Evolutionary conservation across 2,113 vertebrate species (phyloP).

Genomic region (Rostratula benghalensis): DNA sequence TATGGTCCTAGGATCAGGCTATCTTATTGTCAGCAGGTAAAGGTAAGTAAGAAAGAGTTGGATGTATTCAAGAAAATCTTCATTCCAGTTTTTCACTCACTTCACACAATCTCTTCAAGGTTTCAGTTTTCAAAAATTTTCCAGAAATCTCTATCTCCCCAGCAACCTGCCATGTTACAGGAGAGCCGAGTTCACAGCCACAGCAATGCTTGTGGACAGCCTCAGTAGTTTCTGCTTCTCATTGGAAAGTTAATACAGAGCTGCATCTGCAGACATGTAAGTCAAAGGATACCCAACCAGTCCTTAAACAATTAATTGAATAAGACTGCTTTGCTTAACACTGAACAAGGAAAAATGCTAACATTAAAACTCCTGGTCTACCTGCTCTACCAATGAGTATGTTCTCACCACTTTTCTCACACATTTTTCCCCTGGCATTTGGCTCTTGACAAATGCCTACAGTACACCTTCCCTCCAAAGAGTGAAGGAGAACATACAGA

Average conservation of each 20-base stretch:
- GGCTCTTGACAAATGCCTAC: neutral
- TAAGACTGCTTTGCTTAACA: neutral
- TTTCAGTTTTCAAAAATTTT: neutral
- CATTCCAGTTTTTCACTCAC: neutral
- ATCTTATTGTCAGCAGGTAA: neutral
- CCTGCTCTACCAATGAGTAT: neutral
- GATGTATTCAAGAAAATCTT: neutral
- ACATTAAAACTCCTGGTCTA: neutral
- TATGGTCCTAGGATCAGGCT: neutral
- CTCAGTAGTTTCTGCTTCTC: neutral
- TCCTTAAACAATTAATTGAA: neutral
- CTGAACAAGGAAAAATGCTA: neutral
- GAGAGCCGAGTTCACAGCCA: neutral
- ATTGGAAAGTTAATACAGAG: neutral
- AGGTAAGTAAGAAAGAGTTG: neutral
- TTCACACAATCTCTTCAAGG: neutral
- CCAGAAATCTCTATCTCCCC: neutral
- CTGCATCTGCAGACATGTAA: neutral
- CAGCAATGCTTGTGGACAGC: accelerated
- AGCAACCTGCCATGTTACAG: neutral
- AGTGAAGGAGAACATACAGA: neutral
- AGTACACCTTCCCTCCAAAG: neutral
- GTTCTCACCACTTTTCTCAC: neutral
- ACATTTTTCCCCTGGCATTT: neutral
- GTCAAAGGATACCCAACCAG: neutral